Evolutionary conservation across 35 echinoderm and acorn worm genomes (phyloP), one percentile per base, ranked within the genome.

Genomic region (Lytechinus variegatus): DNA sequence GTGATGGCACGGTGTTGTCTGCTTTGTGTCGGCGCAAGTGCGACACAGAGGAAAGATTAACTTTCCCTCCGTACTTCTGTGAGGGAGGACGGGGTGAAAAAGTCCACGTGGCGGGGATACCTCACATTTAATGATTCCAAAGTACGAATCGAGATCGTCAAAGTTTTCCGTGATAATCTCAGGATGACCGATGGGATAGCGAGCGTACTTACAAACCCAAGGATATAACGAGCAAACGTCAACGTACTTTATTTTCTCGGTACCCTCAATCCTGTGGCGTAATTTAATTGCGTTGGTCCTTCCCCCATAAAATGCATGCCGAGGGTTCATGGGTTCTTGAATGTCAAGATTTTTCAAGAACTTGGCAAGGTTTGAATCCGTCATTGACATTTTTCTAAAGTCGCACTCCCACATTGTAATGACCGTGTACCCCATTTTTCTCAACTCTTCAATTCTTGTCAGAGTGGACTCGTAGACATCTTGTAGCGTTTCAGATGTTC

Each of bases 221-320:
- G 97, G 95, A 52, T 96, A 97, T n/a, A n/a, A n/a, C n/a, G 1
- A 97, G 52, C 93, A 93, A 87, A 86, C 58, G 51, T 99, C 98
- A 9, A 94, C 27, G 61, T 99, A 99, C 9, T n/a, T 4, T 5
- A 99, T 97, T 11, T n/a, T 24, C 71, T 99, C 96, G 7, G 19
- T 92, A 4, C 57, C 54, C 5, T 86, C 19, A 52, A 92, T 54
- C 44, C 55, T 8, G 14, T 99, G 92, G 53, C 94, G 94, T 5
- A 99, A 60, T 61, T 95, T 94, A 27, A 89, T 92, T 0, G 95
- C 95, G 27, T 97, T 97, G 28, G 98, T 97, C 8, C 96, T 86
- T 1, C 98, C 96, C 5, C 95, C 98, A n/a, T 95, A 99, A 55
- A 99, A 97, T 3, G 94, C 94, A 0, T 97, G 95, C 6, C 95